These are phyloP conservation scores for Xenopus laevis DNA, from an alignment of 2,113 vertebrate species.

Conservation along the genomic window DNA sequence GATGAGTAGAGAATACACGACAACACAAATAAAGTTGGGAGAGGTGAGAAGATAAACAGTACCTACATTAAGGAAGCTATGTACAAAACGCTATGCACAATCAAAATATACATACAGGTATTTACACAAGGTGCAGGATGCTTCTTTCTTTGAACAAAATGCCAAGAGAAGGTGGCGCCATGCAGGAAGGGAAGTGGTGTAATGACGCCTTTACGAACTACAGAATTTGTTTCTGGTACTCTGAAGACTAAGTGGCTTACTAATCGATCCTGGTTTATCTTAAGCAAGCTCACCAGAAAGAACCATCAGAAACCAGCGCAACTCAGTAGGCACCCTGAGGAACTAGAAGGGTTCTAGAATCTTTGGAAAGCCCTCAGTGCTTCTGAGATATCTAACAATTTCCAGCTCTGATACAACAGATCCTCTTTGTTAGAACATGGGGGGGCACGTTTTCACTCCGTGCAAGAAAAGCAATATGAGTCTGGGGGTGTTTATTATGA, in stretches of 20 bases:
- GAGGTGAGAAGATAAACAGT: constrained; percentile 2
- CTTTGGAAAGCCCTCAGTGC: constrained; percentile 24
- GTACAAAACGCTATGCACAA: constrained; percentile 40
- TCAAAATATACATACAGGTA: constrained; percentile 39
- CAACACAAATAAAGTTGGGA: constrained; percentile 26
- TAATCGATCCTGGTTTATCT: constrained; percentile 7
- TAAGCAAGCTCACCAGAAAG: background rate
- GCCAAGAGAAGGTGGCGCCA: constrained; percentile 9
- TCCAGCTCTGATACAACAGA: constrained; percentile 17
- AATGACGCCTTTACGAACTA: constrained; percentile 33
- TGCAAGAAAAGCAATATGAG: background rate
- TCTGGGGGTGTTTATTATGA: background rate
- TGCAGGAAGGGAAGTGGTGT: constrained; percentile 13
- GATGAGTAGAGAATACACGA: constrained; percentile 3
- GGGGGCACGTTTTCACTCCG: background rate
- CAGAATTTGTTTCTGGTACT: background rate
- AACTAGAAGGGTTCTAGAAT: constrained; percentile 6
- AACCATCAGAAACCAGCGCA: constrained; percentile 10
- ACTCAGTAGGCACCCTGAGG: constrained; percentile 23
- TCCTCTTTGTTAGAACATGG: constrained; percentile 3
- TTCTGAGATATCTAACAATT: background rate
- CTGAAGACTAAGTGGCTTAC: constrained; percentile 8
- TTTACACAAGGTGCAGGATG: constrained; percentile 43
- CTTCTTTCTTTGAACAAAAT: constrained; percentile 20
- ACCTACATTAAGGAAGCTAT: constrained; percentile 35